A percentile compares a stretch with the other conserved stretches of the same genome.
Conservation (phyloP, 2,113 vertebrate species). For the Menidia beryllina region DNA sequence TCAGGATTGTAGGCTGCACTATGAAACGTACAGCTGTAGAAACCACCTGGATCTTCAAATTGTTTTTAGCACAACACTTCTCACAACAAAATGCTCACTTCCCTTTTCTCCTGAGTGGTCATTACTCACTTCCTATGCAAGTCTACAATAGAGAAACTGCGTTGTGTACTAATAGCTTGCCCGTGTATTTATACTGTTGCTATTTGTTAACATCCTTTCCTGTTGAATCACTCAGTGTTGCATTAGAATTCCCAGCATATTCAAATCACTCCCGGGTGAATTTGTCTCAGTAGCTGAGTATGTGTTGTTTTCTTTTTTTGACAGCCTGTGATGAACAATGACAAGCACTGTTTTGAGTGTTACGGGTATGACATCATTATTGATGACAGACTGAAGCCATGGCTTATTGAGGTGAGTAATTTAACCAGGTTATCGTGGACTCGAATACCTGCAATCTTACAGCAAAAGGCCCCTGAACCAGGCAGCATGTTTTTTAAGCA, state of each 20-base stretch:
- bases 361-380: conserved; percentile 99
- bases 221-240: background rate
- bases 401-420: conserved; percentile 94
- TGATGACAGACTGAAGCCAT: conserved; percentile 96
- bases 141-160: background rate
- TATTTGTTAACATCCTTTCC: conserved; percentile 15
- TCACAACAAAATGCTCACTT: conserved; percentile 26
- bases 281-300: background rate
- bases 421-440: background rate
- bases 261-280: background rate
- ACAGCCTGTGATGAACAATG: conserved; percentile 98
- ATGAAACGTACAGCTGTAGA: conserved; percentile 16
- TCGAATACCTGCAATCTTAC: background rate
- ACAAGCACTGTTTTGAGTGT: conserved; percentile 99
- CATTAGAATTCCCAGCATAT: conserved; percentile 4
- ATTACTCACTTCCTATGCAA: conserved; percentile 37
- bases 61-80: conserved; percentile 19
- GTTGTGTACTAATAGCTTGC: background rate
- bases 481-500: background rate
- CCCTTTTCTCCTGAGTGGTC: conserved; percentile 38
- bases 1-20: background rate
- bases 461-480: background rate
- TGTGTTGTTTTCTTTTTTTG: background rate
- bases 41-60: conserved; percentile 3
- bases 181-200: conserved; percentile 1